Evolutionary conservation across 1,140 invertebrate species (phyloP).

Genomic region (Drosophila nasuta): DNA sequence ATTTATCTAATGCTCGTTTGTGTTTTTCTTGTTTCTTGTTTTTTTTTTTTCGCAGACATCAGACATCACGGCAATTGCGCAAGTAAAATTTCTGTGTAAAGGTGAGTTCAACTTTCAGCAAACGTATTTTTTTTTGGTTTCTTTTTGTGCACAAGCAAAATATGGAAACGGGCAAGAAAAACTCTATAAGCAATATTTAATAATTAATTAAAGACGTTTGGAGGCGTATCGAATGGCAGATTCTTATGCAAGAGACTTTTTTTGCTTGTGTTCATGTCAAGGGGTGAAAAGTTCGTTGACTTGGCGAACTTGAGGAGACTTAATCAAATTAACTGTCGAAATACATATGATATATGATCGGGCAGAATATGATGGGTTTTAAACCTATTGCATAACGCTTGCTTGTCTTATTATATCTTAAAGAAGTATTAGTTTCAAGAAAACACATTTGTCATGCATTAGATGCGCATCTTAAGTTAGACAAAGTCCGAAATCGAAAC

Average conservation of each 20-base stretch:
- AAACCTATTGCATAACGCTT: not conserved
- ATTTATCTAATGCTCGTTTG: constrained; percentile 54
- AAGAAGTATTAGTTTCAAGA: too few species aligned
- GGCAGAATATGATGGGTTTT: not conserved
- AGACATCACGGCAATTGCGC: constrained; percentile 67
- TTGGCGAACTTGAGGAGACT: constrained; percentile 2
- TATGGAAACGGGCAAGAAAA: constrained; percentile 25
- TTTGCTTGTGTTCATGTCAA: constrained; percentile 21
- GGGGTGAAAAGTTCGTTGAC: constrained; percentile 55
- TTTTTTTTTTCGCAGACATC: constrained; percentile 36
- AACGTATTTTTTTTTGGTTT: constrained; percentile 19
- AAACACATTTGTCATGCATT: too few species aligned
- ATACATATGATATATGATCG: not conserved
- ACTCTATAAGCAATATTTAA: constrained; percentile 30
- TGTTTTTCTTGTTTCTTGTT: constrained; percentile 29
- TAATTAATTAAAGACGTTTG: constrained; percentile 65
- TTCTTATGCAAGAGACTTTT: constrained; percentile 43
- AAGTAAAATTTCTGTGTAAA: constrained; percentile 67
- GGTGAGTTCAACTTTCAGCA: constrained; percentile 67
- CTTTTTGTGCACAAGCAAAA: constrained; percentile 9
- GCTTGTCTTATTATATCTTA: not conserved
- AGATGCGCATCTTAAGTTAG: too few species aligned
- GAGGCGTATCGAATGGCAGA: constrained; percentile 66
- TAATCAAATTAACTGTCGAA: constrained; percentile 16
- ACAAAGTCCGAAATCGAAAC: not conserved